phyloP scores from a whole-genome alignment of 2,797 vertebrate genomes.

The Manis javanica region DNA sequence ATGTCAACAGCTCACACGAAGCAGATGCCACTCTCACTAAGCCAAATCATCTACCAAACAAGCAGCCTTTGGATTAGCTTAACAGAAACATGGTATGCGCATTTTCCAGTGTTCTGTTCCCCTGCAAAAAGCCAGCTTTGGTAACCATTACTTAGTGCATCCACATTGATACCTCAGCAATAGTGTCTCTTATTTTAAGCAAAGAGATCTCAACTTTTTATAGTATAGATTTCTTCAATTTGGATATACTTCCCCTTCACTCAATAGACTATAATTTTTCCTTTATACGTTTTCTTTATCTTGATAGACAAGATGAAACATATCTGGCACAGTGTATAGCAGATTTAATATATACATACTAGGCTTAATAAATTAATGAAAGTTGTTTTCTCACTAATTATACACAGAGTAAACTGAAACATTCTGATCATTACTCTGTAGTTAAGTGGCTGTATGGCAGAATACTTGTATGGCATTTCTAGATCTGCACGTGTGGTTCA shows the following conservation, averaged over 20 bases:
- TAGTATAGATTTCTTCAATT: neutral
- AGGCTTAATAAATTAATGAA: neutral
- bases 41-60: slow-evolving; percentile 35
- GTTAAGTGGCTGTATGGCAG: neutral
- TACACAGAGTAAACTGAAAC: neutral
- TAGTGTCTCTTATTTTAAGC: neutral
- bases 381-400: neutral
- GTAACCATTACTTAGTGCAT: neutral
- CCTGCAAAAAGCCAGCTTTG: neutral
- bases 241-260: neutral
- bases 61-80: slow-evolving; percentile 8
- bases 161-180: neutral
- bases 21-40: slow-evolving; percentile 40
- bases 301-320: neutral
- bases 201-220: neutral
- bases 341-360: neutral
- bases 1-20: slow-evolving; percentile 38
- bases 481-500: neutral
- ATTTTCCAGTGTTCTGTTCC: neutral
- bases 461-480: neutral
- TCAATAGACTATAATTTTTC: neutral
- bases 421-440: neutral
- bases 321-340: neutral
- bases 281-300: too few relatives aligned
- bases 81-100: neutral